phyloP scores from a whole-genome alignment of 2,888 invertebrate genomes.

The Drosophila sordidula region DNA sequence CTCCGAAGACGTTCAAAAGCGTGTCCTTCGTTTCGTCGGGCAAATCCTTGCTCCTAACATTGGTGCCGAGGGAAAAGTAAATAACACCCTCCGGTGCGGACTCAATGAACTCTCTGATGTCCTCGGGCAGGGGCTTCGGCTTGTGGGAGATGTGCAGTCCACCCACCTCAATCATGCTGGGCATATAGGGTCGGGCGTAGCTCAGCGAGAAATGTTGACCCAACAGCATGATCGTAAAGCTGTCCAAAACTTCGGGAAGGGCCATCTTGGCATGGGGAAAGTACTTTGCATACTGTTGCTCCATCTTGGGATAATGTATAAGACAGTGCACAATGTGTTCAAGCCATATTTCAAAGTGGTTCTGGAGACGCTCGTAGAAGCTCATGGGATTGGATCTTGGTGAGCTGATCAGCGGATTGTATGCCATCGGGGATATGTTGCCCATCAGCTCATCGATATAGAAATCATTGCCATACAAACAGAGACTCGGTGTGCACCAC shows the following conservation, averaged over 20 bases:
- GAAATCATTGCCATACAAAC: conserved; percentile 70
- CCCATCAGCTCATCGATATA: conserved; percentile 59
- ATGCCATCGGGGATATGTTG: conserved; percentile 79
- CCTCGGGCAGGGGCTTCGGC: conserved; percentile 69
- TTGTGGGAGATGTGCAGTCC: conserved; percentile 80
- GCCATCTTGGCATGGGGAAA: conserved; percentile 69
- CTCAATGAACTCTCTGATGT: conserved; percentile 83
- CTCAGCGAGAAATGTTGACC: conserved; percentile 82
- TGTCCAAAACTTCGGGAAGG: conserved; percentile 64
- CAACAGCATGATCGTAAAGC: conserved; percentile 78
- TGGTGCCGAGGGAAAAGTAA: conserved; percentile 85
- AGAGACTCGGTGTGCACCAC: conserved; percentile 79
- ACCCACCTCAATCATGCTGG: conserved; percentile 84
- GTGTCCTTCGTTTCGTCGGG: conserved; percentile 60
- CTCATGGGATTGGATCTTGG: conserved; percentile 79
- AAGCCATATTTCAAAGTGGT: conserved; percentile 61
- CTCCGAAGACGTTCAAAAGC: conserved; percentile 54
- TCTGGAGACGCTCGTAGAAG: conserved; percentile 80
- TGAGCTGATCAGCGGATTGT: conserved; percentile 70
- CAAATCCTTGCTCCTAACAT: conserved; percentile 76
- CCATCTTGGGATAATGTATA: conserved; percentile 73
- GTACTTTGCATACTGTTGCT: conserved; percentile 58
- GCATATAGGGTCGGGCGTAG: conserved; percentile 78
- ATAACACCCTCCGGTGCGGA: conserved; percentile 84
- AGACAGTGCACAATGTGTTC: conserved; percentile 53